phyloP scores from a whole-genome alignment of 1,140 invertebrate species.

The Drosophila varians region DNA sequence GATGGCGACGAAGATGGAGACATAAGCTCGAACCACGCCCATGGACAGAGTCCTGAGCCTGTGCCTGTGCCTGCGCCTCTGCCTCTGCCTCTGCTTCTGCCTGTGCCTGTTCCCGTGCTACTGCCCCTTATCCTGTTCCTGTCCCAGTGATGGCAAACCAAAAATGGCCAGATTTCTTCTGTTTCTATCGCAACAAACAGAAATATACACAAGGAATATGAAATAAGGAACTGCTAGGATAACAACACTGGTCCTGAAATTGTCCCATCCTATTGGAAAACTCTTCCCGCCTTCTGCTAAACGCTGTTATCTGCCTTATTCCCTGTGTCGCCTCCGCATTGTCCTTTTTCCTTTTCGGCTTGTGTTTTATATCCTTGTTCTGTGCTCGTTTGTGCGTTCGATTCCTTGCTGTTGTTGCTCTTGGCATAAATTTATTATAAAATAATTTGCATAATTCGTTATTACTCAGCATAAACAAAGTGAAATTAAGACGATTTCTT shows the following conservation, averaged over 20 bases:
- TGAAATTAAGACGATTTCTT: slow-evolving; percentile 81
- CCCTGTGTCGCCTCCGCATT: slow-evolving; percentile 8
- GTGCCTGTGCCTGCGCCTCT: too few relatives aligned
- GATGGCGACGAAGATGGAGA: slow-evolving; percentile 26
- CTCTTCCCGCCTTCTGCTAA: slow-evolving; percentile 69
- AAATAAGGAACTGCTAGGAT: background rate
- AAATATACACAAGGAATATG: too few relatives aligned
- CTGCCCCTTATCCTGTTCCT: background rate
- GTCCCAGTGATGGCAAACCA: background rate
- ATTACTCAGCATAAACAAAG: slow-evolving; percentile 82
- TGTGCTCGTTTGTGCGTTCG: slow-evolving; percentile 73
- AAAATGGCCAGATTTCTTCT: background rate
- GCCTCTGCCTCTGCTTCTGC: too few relatives aligned
- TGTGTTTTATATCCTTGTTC: slow-evolving; percentile 68
- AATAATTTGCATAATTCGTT: slow-evolving; percentile 82
- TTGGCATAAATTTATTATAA: slow-evolving; percentile 82
- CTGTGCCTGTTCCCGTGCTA: too few relatives aligned
- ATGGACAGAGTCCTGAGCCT: slow-evolving; percentile 3
- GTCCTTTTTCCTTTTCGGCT: slow-evolving; percentile 16
- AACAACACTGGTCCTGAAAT: slow-evolving; percentile 8
- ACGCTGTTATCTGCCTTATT: slow-evolving; percentile 68
- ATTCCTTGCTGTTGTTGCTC: slow-evolving; percentile 45
- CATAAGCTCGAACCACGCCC: slow-evolving; percentile 23
- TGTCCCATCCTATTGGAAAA: too few relatives aligned
- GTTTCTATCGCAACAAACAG: too few relatives aligned